These are phyloP conservation scores for Philopotamus ludificatus DNA, from an alignment of 1,140 invertebrate species.

Conservation along the genomic window DNA sequence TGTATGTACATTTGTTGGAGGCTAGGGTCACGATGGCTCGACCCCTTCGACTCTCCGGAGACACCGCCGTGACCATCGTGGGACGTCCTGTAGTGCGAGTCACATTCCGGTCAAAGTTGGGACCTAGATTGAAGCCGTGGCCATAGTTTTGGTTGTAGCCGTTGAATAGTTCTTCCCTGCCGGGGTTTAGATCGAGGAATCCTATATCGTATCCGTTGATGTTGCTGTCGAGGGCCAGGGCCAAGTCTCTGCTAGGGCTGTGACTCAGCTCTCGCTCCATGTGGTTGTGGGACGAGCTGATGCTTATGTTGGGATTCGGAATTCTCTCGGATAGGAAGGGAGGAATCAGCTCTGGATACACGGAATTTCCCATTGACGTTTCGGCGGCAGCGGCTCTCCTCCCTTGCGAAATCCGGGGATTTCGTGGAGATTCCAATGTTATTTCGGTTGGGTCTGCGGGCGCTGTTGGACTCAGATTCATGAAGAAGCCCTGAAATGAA, in stretches of 20 bases:
- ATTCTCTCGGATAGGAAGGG: constrained; percentile 54
- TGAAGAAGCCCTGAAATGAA: constrained; percentile 56
- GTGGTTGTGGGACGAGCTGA: constrained; percentile 44
- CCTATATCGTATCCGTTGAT: not conserved
- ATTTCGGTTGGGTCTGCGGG: constrained; percentile 45
- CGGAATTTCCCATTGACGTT: constrained; percentile 43
- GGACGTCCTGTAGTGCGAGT: constrained; percentile 8
- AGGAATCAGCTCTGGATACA: too few relatives aligned
- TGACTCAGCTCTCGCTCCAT: constrained; percentile 25
- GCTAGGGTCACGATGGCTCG: constrained; percentile 31
- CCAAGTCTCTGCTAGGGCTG: not conserved
- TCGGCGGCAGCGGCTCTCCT: constrained; percentile 55
- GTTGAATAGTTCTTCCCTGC: not conserved
- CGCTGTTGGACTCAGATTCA: constrained; percentile 59
- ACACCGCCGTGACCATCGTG: constrained; percentile 28
- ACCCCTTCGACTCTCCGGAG: constrained; percentile 20
- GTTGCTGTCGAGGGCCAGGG: not conserved
- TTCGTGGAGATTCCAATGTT: constrained; percentile 52
- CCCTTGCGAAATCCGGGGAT: constrained; percentile 47
- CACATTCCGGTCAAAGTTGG: not conserved
- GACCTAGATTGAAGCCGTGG: not conserved
- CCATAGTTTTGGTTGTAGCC: not conserved
- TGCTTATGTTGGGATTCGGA: constrained; percentile 50
- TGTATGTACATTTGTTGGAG: not conserved
- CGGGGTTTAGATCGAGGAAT: not conserved